These are phyloP conservation scores for Conops quadrifasciatus DNA, from an alignment of 2,888 invertebrate species.

Conservation along the genomic window DNA sequence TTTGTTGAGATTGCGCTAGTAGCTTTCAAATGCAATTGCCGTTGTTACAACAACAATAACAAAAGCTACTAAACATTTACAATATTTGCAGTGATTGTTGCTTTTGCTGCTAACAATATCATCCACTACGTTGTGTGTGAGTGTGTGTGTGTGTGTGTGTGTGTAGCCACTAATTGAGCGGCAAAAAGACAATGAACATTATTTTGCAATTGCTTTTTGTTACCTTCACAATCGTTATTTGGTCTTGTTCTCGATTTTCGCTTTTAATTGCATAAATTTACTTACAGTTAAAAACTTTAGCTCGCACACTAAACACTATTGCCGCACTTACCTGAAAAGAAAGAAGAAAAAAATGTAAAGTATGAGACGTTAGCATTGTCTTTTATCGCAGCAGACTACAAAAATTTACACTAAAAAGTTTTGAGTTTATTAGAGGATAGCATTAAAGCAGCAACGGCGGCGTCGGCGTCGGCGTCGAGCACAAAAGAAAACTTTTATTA, in stretches of 20 bases:
- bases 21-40: not conserved
- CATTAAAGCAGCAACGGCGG: not conserved
- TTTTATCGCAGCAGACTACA: not conserved
- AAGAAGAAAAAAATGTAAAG: not conserved
- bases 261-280: not conserved
- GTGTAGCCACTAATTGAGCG: too few relatives aligned
- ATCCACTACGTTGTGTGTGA: too few relatives aligned
- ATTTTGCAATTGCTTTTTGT: not conserved
- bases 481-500: not conserved
- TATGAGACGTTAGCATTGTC: not conserved
- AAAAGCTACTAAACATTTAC: not conserved
- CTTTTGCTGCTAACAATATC: not conserved
- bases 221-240: not conserved
- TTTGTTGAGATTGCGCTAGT: too few relatives aligned
- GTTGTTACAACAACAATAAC: constrained; percentile 10
- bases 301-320: not conserved
- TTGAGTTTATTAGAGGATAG: not conserved
- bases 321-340: constrained; percentile 11
- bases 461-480: not conserved
- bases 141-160: not conserved
- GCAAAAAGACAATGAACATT: too few relatives aligned
- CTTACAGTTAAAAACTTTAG: constrained; percentile 4
- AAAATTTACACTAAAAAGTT: not conserved
- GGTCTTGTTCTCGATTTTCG: not conserved
- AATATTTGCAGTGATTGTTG: not conserved